Base-by-base conservation (phyloP, 1,140 invertebrate genomes). In the Belonocnema kinseyi region DNA sequence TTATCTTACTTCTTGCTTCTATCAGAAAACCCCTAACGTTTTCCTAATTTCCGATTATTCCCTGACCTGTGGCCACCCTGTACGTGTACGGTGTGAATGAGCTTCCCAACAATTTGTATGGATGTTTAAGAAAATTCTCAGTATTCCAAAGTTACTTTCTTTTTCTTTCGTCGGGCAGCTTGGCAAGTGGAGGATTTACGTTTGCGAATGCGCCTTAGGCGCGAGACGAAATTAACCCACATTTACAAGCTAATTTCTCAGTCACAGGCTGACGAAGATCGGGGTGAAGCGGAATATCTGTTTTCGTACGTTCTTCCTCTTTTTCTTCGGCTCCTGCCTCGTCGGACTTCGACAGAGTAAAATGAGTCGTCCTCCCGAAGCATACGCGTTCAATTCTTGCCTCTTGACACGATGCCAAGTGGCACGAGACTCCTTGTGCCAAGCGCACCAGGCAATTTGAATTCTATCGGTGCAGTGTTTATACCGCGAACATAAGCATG, bases 401-500 rank as follows among this genome's bases (percentile, higher is more conserved):
- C 82, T 74, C 77, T 85, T 86, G 85, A 83, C 77, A 74, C 77
- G 53, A 51, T 71, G 86, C 85, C 85, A 87, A 87, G 80, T 85
- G 77, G 82, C 82, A 85, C 83, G 80, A 78, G 77, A 74, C 61
- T 66, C 14, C 61, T 66, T 66, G 17, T 52, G 40, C 53, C 58
- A 46, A 74, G 50, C 61, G 66, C 76, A 76, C 66, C 73, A 74
- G 73, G 73, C 19, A 80, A 75, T 74, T 72, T 50, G 61, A 70
- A 80, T 71, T 77, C 56, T 56, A 54, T 70, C 61, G 14, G 33
- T 33, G 26, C 26, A 40, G 78, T 52, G 52, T 73, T 70, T 73
- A 76, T 71, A 76, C 50, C 33, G 53, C 17, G 52, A 16, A 16
- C n/a, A 40, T 40, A 52, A 50, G 71, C 58, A 61, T 61, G 58